Evolutionary conservation across 2,888 invertebrate species (phyloP).

Genomic region (Herminia tarsipennalis): DNA sequence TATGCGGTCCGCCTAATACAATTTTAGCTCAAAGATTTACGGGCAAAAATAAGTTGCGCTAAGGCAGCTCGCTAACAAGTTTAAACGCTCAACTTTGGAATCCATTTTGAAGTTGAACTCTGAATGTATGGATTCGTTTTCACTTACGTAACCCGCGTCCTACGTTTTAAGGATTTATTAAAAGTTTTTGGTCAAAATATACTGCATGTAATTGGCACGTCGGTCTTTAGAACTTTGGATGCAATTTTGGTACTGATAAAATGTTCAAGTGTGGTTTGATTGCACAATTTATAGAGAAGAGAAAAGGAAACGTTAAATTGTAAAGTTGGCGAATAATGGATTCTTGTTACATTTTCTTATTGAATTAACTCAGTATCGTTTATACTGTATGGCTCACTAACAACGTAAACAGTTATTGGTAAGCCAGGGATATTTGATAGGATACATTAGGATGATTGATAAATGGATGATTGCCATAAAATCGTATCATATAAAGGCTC

Average conservation of each 20-base stretch:
- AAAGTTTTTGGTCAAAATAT: conserved; percentile 31
- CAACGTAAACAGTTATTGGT: no score
- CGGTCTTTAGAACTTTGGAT: background rate
- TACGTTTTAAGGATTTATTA: conserved; percentile 35
- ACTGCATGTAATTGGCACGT: conserved; percentile 19
- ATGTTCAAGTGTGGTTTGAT: background rate
- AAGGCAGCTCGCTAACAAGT: conserved; percentile 52
- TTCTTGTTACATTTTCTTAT: no score
- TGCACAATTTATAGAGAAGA: no score
- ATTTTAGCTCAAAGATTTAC: conserved; percentile 48
- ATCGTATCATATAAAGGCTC: no score
- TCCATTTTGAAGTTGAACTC: conserved; percentile 56
- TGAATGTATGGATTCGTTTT: conserved; percentile 37
- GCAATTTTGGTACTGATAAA: background rate
- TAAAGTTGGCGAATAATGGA: no score
- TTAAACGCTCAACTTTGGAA: conserved; percentile 59
- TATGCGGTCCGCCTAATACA: conserved; percentile 26
- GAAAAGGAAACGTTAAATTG: no score
- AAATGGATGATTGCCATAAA: no score
- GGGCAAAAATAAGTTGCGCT: conserved; percentile 38
- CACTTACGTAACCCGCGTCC: conserved; percentile 33
- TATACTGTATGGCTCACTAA: no score
- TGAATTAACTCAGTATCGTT: background rate
- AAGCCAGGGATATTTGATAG: no score
- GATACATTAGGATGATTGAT: no score